Evolutionary conservation across 2,888 invertebrate genomes (phyloP).

Genomic region (Psylliodes chrysocephalus): DNA sequence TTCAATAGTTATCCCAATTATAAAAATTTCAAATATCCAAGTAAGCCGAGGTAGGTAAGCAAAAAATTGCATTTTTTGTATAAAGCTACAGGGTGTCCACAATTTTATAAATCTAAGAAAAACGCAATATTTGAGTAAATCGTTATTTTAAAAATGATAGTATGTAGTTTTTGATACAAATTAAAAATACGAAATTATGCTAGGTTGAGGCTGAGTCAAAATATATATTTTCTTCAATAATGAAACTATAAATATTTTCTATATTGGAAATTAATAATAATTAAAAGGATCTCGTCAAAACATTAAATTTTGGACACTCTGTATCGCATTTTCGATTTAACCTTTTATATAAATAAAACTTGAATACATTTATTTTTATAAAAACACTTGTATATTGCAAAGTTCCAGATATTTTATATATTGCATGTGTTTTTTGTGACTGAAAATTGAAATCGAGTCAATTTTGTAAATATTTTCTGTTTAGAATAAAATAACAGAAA

Average conservation of each 20-base stretch:
- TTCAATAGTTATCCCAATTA: background rate
- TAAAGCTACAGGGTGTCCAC: background rate
- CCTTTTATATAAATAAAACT: background rate
- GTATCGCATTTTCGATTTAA: background rate
- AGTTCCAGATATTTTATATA: background rate
- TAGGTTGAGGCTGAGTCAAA: no score
- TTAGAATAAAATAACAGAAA: constrained; percentile 10
- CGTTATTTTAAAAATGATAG: no score
- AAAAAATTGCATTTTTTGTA: constrained; percentile 1
- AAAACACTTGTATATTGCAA: background rate
- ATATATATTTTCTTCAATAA: background rate
- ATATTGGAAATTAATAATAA: no score
- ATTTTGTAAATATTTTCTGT: constrained; percentile 16
- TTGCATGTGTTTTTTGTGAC: constrained; percentile 5
- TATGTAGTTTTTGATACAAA: no score
- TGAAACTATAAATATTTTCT: no score
- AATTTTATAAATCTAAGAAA: background rate
- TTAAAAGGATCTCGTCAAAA: no score
- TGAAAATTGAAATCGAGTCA: constrained; percentile 3
- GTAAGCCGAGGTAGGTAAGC: background rate
- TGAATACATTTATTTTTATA: background rate
- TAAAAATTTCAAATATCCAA: background rate
- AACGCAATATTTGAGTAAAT: background rate
- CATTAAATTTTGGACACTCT: constrained; percentile 7
- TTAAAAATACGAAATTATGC: no score